phyloP scores from a whole-genome alignment of 2,113 vertebrate species.

The Arizona elegans region DNA sequence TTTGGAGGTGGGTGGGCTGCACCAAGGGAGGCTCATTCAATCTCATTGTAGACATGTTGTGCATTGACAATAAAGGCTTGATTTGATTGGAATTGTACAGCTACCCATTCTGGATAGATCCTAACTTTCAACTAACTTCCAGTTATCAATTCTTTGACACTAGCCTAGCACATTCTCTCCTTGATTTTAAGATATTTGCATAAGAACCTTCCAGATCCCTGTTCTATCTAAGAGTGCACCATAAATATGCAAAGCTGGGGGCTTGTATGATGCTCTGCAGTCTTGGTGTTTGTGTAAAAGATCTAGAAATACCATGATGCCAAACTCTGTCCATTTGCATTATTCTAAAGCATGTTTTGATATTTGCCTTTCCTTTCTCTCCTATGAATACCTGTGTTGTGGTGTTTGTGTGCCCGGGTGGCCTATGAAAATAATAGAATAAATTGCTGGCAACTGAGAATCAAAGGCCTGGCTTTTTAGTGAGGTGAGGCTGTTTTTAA shows the following conservation, averaged over 20 bases:
- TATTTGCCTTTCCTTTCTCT: neutral
- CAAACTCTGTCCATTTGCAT: neutral
- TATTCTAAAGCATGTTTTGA: neutral
- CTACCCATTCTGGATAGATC: conserved; percentile 17
- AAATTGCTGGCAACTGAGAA: neutral
- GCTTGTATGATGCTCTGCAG: neutral
- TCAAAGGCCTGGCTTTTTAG: neutral
- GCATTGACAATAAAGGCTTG: too few relatives aligned
- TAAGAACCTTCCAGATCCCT: neutral
- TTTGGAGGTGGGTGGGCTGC: too few relatives aligned
- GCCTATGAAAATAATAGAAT: neutral
- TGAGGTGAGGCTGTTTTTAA: neutral
- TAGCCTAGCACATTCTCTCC: neutral
- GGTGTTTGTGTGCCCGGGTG: neutral
- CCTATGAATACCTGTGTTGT: neutral
- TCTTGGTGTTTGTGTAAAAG: neutral
- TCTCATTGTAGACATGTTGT: too few relatives aligned
- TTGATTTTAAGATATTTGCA: neutral
- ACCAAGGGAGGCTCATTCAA: too few relatives aligned
- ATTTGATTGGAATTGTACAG: conserved; percentile 22
- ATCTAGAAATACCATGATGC: neutral
- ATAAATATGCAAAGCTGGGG: neutral
- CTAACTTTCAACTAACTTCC: neutral
- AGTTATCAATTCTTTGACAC: neutral
- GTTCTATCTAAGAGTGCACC: neutral